Conservation (phyloP, 92 coral and sea anemone genomes). For the Hydrozoanthus gracilis region DNA sequence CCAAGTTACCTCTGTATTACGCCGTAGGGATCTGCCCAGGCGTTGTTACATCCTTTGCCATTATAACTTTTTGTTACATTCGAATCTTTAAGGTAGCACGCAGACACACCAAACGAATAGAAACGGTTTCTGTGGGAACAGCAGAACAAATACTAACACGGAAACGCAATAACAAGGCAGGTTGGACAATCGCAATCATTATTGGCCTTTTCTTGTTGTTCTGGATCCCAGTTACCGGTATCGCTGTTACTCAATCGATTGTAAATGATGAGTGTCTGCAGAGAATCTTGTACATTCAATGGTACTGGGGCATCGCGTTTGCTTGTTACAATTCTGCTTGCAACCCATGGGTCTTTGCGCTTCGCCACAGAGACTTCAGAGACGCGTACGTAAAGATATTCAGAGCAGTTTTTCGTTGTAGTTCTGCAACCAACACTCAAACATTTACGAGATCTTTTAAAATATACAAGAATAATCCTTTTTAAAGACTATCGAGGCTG, state of each 20-base stretch:
- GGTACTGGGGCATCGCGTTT: constrained; percentile 29
- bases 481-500: no score
- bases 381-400: constrained; percentile 12
- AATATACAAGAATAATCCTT: no score
- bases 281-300: neutral
- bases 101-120: constrained; percentile 12
- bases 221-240: constrained; percentile 1
- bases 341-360: constrained; percentile 34
- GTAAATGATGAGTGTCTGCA: neutral
- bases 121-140: constrained; percentile 6
- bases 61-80: constrained; percentile 24
- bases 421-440: neutral
- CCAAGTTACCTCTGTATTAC: neutral
- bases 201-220: constrained; percentile 8
- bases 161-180: constrained; percentile 22
- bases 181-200: constrained; percentile 16
- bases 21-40: neutral
- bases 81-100: constrained; percentile 37
- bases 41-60: neutral
- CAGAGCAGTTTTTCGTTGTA: neutral
- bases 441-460: no score
- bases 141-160: neutral
- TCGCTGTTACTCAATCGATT: neutral
- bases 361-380: constrained; percentile 31
- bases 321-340: constrained; percentile 22